phyloP scores from a whole-genome alignment of 2,888 invertebrate genomes.

The Coenonympha glycerion region DNA sequence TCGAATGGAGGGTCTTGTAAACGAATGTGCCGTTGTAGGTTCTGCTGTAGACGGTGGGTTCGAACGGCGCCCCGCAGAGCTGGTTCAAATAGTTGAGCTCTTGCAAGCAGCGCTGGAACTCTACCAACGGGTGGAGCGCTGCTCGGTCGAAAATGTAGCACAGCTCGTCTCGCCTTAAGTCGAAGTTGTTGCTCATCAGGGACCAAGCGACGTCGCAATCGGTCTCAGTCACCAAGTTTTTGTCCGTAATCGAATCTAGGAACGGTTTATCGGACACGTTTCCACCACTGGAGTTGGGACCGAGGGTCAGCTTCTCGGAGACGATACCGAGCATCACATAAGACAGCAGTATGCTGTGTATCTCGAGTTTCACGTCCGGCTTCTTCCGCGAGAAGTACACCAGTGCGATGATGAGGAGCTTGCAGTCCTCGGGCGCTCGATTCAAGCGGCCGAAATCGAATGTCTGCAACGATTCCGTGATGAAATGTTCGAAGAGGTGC shows the following conservation, averaged over 20 bases:
- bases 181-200: constrained; percentile 29
- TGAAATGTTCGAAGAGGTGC: constrained; percentile 33
- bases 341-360: constrained; percentile 36
- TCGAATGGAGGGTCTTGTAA: constrained; percentile 28
- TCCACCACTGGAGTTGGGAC: neutral
- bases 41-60: constrained; percentile 31
- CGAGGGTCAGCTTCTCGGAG: constrained; percentile 14
- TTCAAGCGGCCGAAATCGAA: constrained; percentile 28
- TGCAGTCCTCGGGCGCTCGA: constrained; percentile 31
- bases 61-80: constrained; percentile 37
- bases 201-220: constrained; percentile 28
- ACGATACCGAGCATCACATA: constrained; percentile 35
- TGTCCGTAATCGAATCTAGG: constrained; percentile 7
- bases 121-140: constrained; percentile 30
- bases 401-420: constrained; percentile 36
- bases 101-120: constrained; percentile 39
- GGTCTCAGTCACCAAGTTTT: constrained; percentile 13
- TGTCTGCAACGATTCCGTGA: constrained; percentile 20
- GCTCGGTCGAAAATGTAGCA: constrained; percentile 23
- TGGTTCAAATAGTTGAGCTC: constrained; percentile 41
- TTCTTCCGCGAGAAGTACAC: constrained; percentile 37
- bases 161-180: constrained; percentile 10
- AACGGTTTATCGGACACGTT: neutral
- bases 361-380: constrained; percentile 26
- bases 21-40: constrained; percentile 40